Base-by-base conservation (phyloP, 2,797 vertebrate genomes). In the Pachyuromys duprasi region DNA sequence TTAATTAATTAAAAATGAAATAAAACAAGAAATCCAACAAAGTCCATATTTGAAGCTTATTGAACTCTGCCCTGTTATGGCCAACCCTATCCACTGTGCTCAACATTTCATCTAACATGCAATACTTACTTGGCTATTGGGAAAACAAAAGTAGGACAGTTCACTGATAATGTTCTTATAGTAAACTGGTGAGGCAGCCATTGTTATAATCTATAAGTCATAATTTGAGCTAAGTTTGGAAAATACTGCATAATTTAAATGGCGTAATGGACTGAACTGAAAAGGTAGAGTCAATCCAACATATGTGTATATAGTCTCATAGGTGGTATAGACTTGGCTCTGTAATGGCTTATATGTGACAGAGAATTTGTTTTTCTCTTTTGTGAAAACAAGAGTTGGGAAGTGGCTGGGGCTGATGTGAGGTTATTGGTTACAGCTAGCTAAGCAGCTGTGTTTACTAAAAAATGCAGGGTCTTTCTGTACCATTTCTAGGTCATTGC, bases 211-310 rank as follows among this genome's bases (percentile, higher is more conserved):
- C 42, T 15, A 67, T 49, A 22, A 86, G 26, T 24, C 67, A 57
- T 28, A 86, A 45, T 95, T 90, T 65, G 86, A 76, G 49, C 57
- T 93, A 15, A 53, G 79, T 94, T 88, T 95, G 36, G 67, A 88
- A 86, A 60, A 55, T 60, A 86, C 6, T n/a, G 79, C 17, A 82
- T 63, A 80, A 55, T 80, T 74, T 94, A 87, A 94, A 94, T 36
- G 55, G 22, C 6, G 69, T 94, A 84, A 91, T 93, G 42, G n/a
- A 22, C 4, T 84, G 5, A 13, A 93, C 20, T 8, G 33, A 72
- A 87, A 89, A 17, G 75, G 18, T 42, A 53, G 49, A 79, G 22
- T 91, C 53, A 57, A 70, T 72, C 69, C 36, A 91, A 31, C 28
- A 94, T 33, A 80, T 94, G 63, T 69, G n/a, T 67, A 57, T 36